A percentile compares a stretch with the other conserved stretches of the same genome.
These are phyloP conservation scores for Irena cyanogastra DNA, from an alignment of 2,113 vertebrate species.

Conservation along the genomic window DNA sequence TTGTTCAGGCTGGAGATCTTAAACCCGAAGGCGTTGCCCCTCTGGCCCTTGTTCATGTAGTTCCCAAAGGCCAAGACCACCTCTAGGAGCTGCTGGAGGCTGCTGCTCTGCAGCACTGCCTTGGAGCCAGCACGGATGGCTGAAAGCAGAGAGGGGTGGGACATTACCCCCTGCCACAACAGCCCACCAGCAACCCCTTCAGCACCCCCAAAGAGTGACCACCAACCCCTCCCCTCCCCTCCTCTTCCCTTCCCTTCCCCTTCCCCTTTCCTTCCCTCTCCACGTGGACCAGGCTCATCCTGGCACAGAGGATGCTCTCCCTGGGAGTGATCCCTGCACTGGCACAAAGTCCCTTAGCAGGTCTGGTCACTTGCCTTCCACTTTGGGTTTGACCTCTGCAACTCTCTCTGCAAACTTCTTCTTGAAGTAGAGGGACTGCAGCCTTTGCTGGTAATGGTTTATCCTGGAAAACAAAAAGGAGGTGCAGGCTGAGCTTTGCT, in stretches of 20 bases:
- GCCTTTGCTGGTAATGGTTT: slow-evolving; percentile 96
- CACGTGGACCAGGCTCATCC: background rate
- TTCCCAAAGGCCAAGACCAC: slow-evolving; percentile 97
- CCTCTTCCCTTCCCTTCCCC: background rate
- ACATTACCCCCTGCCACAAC: background rate
- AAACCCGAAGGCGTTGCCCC: slow-evolving; percentile 96
- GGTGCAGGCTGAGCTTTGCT: background rate
- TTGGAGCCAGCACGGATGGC: slow-evolving; percentile 87
- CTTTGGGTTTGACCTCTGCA: slow-evolving; percentile 96
- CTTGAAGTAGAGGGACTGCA: slow-evolving; percentile 97
- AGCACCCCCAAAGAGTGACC: background rate
- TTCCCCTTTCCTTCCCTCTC: background rate
- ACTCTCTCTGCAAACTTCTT: slow-evolving; percentile 99
- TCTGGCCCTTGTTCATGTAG: slow-evolving; percentile 99
- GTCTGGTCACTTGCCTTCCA: slow-evolving; percentile 82
- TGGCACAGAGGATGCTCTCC: background rate
- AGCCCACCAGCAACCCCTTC: background rate
- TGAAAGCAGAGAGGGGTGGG: slow-evolving; percentile 36
- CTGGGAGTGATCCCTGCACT: background rate
- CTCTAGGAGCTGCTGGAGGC: slow-evolving; percentile 91
- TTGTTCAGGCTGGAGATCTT: slow-evolving; percentile 98
- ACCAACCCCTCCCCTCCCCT: background rate
- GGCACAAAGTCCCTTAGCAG: background rate
- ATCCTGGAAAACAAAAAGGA: slow-evolving; percentile 77
- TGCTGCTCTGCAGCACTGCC: slow-evolving; percentile 88